Conservation (phyloP, 2,888 invertebrate species). For the Epistrophella euchroma region DNA sequence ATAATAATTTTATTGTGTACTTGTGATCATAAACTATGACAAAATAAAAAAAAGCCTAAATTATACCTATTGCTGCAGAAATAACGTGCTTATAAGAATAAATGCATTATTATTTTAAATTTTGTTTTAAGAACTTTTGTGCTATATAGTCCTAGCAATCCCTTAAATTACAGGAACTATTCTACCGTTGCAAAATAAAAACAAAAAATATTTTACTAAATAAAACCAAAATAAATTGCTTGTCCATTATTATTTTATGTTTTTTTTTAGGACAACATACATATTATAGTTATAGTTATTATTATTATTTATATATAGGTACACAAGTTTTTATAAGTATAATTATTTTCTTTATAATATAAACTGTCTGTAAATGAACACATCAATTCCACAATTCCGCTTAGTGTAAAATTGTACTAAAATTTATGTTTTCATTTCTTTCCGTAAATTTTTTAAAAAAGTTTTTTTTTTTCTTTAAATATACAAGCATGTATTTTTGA, state of each 20-base stretch:
- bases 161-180: constrained; percentile 75
- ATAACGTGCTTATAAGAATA: constrained; percentile 66
- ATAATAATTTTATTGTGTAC: constrained; percentile 27
- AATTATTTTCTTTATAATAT: constrained; percentile 28
- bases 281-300: constrained; percentile 31
- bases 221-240: constrained; percentile 43
- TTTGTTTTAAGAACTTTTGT: constrained; percentile 46
- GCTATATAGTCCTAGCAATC: constrained; percentile 72
- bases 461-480: constrained; percentile 13
- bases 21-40: constrained; percentile 57
- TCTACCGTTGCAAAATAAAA: constrained; percentile 72
- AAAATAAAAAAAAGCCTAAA: constrained; percentile 11
- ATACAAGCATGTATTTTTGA: constrained; percentile 12
- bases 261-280: constrained; percentile 47
- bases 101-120: constrained; percentile 48
- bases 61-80: constrained; percentile 34
- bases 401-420: constrained; percentile 71
- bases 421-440: constrained; percentile 41
- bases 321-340: constrained; percentile 41
- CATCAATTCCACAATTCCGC: constrained; percentile 70
- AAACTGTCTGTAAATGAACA: constrained; percentile 71
- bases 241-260: constrained; percentile 29
- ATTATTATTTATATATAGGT: constrained; percentile 41
- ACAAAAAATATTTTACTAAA: constrained; percentile 68
- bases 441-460: constrained; percentile 24